Percentiles rank a stretch among this genome's conserved stretches.
Conservation (phyloP, 2,888 invertebrate genomes). For the Mythimna impura region DNA sequence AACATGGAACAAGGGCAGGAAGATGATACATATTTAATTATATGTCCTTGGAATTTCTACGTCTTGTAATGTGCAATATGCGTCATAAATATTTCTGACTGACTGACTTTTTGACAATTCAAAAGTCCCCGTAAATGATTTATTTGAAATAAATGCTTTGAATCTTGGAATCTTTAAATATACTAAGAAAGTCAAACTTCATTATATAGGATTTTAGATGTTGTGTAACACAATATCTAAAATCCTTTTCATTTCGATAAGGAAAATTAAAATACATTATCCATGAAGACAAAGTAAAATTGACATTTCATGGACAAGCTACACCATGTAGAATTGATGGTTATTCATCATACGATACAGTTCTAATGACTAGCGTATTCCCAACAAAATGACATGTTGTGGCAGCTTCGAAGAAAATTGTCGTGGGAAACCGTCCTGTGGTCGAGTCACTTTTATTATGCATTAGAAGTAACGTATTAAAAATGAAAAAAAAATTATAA, state of each 20-base stretch:
- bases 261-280: neutral
- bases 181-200: neutral
- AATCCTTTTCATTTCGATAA: neutral
- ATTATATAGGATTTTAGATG: neutral
- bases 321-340: neutral
- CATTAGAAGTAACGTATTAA: neutral
- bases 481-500: too few species aligned
- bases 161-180: neutral
- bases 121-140: too few species aligned
- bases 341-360: neutral
- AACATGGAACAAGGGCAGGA: too few species aligned
- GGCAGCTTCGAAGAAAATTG: neutral
- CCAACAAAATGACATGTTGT: constrained; percentile 1
- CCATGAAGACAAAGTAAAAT: neutral
- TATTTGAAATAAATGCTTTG: too few species aligned
- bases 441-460: neutral
- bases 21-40: too few species aligned
- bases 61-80: too few species aligned
- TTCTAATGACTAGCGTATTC: neutral
- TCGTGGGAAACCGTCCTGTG: constrained; percentile 7
- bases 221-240: neutral
- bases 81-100: too few species aligned
- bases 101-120: too few species aligned
- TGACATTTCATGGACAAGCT: neutral
- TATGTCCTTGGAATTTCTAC: too few species aligned